These are phyloP conservation scores for Folsomia candida DNA, from an alignment of 2,888 invertebrate genomes.

Conservation along the genomic window DNA sequence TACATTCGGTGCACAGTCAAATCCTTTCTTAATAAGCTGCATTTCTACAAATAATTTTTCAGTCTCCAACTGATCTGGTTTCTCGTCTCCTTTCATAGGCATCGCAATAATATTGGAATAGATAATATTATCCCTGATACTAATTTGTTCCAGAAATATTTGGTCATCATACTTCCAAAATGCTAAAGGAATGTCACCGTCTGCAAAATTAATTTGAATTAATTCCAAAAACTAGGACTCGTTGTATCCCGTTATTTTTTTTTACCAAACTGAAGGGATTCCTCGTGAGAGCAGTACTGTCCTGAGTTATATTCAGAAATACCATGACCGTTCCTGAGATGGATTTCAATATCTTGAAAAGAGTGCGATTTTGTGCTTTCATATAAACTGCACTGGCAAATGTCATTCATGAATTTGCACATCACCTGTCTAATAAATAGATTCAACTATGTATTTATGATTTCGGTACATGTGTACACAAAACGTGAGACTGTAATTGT, in stretches of 20 bases:
- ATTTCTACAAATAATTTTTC: background rate
- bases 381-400: background rate
- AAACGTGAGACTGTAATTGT: too few species aligned
- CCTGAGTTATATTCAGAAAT: background rate
- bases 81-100: too few species aligned
- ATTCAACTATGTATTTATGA: background rate
- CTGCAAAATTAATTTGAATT: background rate
- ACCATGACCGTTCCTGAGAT: background rate
- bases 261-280: background rate
- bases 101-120: background rate
- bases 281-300: slow-evolving; percentile 5
- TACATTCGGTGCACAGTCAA: background rate
- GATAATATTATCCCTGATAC: background rate
- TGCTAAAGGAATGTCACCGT: slow-evolving; percentile 3
- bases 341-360: background rate
- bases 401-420: background rate
- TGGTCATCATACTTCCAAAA: background rate
- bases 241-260: too few species aligned
- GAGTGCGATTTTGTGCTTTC: background rate
- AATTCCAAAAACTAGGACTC: too few species aligned
- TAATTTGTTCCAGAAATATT: background rate
- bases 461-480: too few species aligned
- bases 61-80: background rate
- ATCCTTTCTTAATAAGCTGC: background rate
- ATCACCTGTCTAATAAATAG: background rate